Evolutionary conservation across 2,113 vertebrate genomes (phyloP).

Genomic region (Chaenocephalus aceratus): DNA sequence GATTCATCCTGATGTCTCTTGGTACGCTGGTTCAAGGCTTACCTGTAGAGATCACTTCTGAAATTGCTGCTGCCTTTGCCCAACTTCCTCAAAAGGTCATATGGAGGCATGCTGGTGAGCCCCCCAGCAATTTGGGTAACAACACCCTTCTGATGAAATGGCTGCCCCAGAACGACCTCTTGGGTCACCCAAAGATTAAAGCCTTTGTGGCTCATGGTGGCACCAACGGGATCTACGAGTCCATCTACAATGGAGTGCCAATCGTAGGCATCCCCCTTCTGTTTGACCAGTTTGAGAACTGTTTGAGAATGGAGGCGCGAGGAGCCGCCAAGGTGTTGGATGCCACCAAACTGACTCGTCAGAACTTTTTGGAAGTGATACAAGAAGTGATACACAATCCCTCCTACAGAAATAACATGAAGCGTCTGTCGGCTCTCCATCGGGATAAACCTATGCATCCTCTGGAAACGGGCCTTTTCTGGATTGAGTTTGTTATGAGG

Average conservation of each 20-base stretch:
- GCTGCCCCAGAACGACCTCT: slow-evolving; percentile 83
- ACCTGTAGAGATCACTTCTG: slow-evolving; percentile 73
- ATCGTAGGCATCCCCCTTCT: slow-evolving; percentile 77
- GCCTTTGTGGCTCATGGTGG: slow-evolving; percentile 82
- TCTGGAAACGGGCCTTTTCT: slow-evolving; percentile 77
- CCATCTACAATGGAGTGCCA: slow-evolving; percentile 82
- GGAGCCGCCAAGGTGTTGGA: slow-evolving; percentile 79
- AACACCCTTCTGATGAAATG: slow-evolving; percentile 81
- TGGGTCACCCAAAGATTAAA: slow-evolving; percentile 80
- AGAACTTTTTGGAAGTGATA: slow-evolving; percentile 72
- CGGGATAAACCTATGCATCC: slow-evolving; percentile 74
- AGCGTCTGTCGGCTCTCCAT: slow-evolving; percentile 76
- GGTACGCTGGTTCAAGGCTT: slow-evolving; percentile 78
- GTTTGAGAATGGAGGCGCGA: slow-evolving; percentile 70
- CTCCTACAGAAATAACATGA: slow-evolving; percentile 79
- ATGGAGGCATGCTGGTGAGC: slow-evolving; percentile 77
- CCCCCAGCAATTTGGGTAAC: slow-evolving; percentile 75
- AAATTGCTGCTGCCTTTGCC: slow-evolving; percentile 81
- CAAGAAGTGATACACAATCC: slow-evolving; percentile 76
- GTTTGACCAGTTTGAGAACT: slow-evolving; percentile 83
- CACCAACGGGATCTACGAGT: slow-evolving; percentile 81
- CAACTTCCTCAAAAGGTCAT: slow-evolving; percentile 83
- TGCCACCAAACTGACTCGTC: slow-evolving; percentile 49
- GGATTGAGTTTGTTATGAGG: slow-evolving; percentile 83
- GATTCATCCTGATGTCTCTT: slow-evolving; percentile 81